A percentile compares a stretch with the other conserved stretches of the same genome.
Evolutionary conservation across 2,113 vertebrate species (phyloP).

Genomic region (Cricetomys ansorgei): DNA sequence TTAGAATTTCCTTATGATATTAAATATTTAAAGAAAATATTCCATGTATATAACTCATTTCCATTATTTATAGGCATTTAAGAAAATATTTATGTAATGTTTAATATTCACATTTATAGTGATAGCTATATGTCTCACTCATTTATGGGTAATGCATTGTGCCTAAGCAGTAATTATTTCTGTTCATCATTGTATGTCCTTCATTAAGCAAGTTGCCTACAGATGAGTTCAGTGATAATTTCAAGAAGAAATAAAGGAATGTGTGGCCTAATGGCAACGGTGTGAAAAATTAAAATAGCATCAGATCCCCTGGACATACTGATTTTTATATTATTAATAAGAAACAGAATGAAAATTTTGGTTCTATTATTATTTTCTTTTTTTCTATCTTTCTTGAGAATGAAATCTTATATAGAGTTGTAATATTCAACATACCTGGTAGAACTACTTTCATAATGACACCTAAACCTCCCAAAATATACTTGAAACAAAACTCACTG

Average conservation of each 20-base stretch:
- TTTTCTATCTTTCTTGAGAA: not conserved
- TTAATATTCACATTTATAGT: not conserved
- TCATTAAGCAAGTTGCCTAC: rapidly evolving
- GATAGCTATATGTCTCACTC: not conserved
- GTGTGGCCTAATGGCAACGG: not conserved
- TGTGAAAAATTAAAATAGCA: not conserved
- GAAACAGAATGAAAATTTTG: not conserved
- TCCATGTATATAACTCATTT: not conserved
- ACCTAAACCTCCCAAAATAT: not conserved
- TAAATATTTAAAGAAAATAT: not conserved
- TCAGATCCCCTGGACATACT: not conserved
- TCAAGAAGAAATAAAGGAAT: not conserved
- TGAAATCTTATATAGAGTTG: not conserved
- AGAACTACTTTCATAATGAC: not conserved
- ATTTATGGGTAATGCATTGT: not conserved
- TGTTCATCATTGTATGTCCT: not conserved
- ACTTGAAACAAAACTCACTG: not conserved
- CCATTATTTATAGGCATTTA: not conserved
- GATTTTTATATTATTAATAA: not conserved
- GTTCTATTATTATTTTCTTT: not conserved
- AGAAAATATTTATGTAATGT: not conserved
- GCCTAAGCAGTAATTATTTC: not conserved
- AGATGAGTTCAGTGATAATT: not conserved
- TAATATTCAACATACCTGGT: not conserved
- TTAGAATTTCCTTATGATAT: not conserved